Conservation (phyloP, 35 echinoderm and acorn worm species). For the Diadema setosum region DNA sequence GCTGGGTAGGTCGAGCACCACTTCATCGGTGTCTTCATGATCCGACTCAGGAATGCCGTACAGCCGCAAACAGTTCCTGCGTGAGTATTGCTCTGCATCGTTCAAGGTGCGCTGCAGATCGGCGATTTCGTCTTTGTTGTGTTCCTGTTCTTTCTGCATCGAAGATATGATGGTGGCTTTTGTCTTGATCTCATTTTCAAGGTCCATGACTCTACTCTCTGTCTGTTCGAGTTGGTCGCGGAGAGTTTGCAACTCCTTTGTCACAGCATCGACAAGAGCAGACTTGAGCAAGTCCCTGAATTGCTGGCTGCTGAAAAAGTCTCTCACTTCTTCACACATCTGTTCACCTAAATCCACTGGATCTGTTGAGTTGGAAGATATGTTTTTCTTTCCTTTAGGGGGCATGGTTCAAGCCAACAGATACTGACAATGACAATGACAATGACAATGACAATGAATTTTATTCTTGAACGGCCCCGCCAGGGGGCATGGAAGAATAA, state of each 20-base stretch:
- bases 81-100: too few relatives aligned
- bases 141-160: neutral
- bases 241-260: neutral
- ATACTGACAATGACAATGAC: too few relatives aligned
- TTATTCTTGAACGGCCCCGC: too few relatives aligned
- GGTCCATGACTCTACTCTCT: neutral
- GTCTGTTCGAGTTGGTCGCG: neutral
- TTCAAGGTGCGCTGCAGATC: too few relatives aligned
- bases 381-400: neutral
- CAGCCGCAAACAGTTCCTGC: neutral
- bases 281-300: neutral
- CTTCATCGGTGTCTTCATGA: neutral
- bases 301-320: too few relatives aligned
- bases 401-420: neutral
- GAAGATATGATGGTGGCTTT: too few relatives aligned
- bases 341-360: neutral
- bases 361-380: neutral
- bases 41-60: neutral
- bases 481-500: too few relatives aligned
- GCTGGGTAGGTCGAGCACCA: neutral
- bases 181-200: neutral
- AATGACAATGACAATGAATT: too few relatives aligned
- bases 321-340: neutral
- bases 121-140: neutral
- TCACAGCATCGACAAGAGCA: neutral